Conservation (phyloP, 2,797 vertebrate species). For the Myotis planiceps region DNA sequence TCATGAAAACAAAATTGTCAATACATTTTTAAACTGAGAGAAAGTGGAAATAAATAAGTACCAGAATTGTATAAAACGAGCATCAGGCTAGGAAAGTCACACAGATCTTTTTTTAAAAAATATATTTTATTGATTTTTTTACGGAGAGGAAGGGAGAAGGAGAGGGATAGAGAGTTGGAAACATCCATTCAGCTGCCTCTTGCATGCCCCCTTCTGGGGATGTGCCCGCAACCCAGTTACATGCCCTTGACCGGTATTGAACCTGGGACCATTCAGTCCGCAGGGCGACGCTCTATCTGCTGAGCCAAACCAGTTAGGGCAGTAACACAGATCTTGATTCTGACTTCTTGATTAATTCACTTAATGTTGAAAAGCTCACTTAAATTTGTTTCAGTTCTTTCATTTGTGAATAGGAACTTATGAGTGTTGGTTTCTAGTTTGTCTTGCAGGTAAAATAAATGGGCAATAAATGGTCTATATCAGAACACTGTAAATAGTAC, state of each 20-base stretch:
- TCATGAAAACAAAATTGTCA: slow-evolving; percentile 63
- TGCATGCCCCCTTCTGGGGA: too few species aligned
- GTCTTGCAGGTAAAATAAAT: not conserved
- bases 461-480: not conserved
- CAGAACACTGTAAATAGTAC: not conserved
- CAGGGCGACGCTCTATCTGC: too few species aligned
- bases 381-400: not conserved
- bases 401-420: not conserved
- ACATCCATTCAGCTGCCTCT: too few species aligned
- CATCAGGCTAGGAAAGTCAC: slow-evolving; percentile 56
- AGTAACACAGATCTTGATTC: not conserved
- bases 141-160: too few species aligned
- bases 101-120: not conserved
- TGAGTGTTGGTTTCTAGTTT: not conserved
- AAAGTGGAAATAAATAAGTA: slow-evolving; percentile 77
- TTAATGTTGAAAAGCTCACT: not conserved
- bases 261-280: too few species aligned
- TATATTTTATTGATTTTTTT: too few species aligned
- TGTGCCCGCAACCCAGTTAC: too few species aligned
- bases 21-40: slow-evolving; percentile 68
- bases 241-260: too few species aligned
- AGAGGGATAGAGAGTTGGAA: too few species aligned
- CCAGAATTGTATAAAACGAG: slow-evolving; percentile 57
- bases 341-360: not conserved
- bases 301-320: too few species aligned